These are phyloP conservation scores for Litoditis marina DNA, from an alignment of 2,888 invertebrate species.

Conservation along the genomic window DNA sequence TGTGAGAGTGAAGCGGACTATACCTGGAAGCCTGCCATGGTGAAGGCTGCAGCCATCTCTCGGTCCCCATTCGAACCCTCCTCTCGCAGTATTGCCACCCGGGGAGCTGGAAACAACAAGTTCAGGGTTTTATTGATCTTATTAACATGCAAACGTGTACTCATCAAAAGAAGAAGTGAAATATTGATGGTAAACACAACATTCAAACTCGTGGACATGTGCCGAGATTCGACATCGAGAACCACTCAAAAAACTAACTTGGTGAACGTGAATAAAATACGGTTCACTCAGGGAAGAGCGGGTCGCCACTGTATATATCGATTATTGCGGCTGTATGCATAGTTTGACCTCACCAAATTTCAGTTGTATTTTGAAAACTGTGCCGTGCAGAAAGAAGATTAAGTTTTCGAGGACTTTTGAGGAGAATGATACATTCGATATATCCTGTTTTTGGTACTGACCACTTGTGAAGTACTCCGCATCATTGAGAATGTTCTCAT, in stretches of 20 bases:
- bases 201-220: not conserved
- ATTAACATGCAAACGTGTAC: not conserved
- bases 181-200: not conserved
- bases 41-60: conserved; percentile 86
- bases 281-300: too few relatives aligned
- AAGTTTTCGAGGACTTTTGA: too few relatives aligned
- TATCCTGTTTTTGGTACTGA: too few relatives aligned
- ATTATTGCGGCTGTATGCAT: too few relatives aligned
- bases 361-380: too few relatives aligned
- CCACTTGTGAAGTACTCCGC: conserved; percentile 19
- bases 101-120: conserved; percentile 27
- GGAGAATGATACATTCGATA: too few relatives aligned
- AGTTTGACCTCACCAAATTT: too few relatives aligned
- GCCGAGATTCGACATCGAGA: not conserved
- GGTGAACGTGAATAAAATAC: not conserved
- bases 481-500: conserved; percentile 19
- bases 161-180: not conserved
- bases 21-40: conserved; percentile 76
- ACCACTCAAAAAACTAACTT: not conserved
- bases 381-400: too few relatives aligned
- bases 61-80: conserved; percentile 95
- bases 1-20: too few relatives aligned
- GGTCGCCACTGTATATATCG: too few relatives aligned
- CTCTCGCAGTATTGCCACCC: conserved; percentile 86
- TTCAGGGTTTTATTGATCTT: not conserved